Percentiles rank a stretch among this genome's conserved stretches.
Evolutionary conservation across 2,113 vertebrate species (phyloP).

Genomic region (Nibea albiflora): DNA sequence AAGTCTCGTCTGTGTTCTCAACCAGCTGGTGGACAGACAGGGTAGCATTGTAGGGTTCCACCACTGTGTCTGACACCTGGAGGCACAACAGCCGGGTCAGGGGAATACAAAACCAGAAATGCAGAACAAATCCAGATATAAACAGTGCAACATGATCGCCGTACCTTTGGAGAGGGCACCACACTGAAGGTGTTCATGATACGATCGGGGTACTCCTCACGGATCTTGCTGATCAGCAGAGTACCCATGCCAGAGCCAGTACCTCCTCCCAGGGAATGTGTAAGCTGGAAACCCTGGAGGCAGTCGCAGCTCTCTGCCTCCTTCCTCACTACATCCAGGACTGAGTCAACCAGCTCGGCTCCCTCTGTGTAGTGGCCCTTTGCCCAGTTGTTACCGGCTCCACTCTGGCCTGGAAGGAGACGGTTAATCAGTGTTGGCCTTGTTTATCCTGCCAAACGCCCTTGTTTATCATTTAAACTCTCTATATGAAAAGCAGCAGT

Average conservation of each 20-base stretch:
- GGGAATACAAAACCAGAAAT: not conserved
- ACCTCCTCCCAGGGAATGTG: constrained; percentile 90
- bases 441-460: not conserved
- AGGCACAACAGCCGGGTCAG: not conserved
- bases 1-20: constrained; percentile 97
- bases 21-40: constrained; percentile 95
- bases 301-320: constrained; percentile 94
- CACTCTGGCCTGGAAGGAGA: constrained; percentile 88
- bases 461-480: not conserved
- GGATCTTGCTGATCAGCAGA: constrained; percentile 93
- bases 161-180: constrained; percentile 84
- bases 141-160: not conserved
- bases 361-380: constrained; percentile 95
- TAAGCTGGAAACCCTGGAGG: constrained; percentile 94
- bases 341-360: constrained; percentile 92
- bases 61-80: constrained; percentile 90
- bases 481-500: not conserved
- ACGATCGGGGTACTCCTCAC: constrained; percentile 91
- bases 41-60: constrained; percentile 95
- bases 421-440: not conserved
- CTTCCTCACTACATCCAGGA: constrained; percentile 93
- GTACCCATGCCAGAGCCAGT: constrained; percentile 93
- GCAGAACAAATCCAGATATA: not conserved
- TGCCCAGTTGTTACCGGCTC: constrained; percentile 95
- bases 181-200: constrained; percentile 96